Percentiles rank a stretch among this genome's conserved stretches.
Conservation (phyloP, 2,113 vertebrate genomes). For the Aegithalos caudatus region DNA sequence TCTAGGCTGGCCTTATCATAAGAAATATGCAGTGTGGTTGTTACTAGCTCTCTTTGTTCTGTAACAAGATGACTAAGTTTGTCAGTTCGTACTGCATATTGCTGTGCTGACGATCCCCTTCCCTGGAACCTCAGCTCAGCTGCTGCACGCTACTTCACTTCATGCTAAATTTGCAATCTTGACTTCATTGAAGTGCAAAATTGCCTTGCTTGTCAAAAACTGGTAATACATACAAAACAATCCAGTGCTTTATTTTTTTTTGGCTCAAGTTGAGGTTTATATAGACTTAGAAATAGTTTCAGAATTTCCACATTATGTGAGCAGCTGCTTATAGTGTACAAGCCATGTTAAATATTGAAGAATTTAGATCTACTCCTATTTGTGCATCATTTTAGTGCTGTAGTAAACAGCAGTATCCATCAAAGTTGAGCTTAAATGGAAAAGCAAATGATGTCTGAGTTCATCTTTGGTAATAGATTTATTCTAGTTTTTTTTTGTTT, state of each 20-base stretch:
- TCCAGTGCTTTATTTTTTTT: slow-evolving; percentile 61
- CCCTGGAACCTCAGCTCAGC: slow-evolving; percentile 63
- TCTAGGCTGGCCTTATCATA: neutral
- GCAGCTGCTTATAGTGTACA: slow-evolving; percentile 58
- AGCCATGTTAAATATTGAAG: slow-evolving; percentile 58
- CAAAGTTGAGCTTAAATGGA: slow-evolving; percentile 13
- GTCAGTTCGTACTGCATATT: slow-evolving; percentile 49
- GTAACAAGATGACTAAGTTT: slow-evolving; percentile 46
- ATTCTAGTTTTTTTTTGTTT: neutral
- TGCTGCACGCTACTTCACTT: slow-evolving; percentile 54
- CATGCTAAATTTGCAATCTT: slow-evolving; percentile 72
- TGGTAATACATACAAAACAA: slow-evolving; percentile 69
- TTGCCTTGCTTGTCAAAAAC: slow-evolving; percentile 71
- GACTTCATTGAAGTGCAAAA: slow-evolving; percentile 73
- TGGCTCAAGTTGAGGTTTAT: slow-evolving; percentile 52
- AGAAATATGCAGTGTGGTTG: neutral
- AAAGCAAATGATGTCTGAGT: neutral
- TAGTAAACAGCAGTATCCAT: slow-evolving; percentile 5
- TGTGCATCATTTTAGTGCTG: neutral
- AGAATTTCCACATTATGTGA: slow-evolving; percentile 46
- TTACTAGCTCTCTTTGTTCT: slow-evolving; percentile 40
- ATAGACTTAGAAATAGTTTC: slow-evolving; percentile 55
- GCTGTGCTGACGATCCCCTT: slow-evolving; percentile 60
- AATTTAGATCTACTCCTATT: neutral
- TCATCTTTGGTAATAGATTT: neutral